Base-by-base conservation (phyloP, 2,113 vertebrate genomes). In the Percina caprodes region DNA sequence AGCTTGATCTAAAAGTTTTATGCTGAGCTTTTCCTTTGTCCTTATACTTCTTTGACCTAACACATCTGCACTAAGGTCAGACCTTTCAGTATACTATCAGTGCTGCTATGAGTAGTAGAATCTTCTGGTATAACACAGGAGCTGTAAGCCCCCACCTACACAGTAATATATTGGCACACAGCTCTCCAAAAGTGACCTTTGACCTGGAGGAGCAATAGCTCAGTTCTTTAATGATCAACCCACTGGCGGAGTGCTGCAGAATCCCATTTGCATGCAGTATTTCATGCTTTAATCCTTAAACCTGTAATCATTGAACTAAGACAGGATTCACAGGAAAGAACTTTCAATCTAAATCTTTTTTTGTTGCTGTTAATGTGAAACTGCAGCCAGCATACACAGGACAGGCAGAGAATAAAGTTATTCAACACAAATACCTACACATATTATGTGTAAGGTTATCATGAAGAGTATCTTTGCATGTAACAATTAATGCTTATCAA, bases 141-240 rank as follows among this genome's bases (percentile, higher is more conserved):
- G 45, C 60, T 74, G 62, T 51, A 52, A 59, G 18, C 10, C 13
- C 54, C 7, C 56, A 69, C n/a, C 8, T 4, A 35, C 54, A 30
- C 12, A 5, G 93, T 95, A 95, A 96, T 92, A 93, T 93, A 96
- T 94, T 94, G 92, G 87, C 87, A 82, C 90, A 91, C 90, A 91
- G 85, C 93, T 95, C 91, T 95, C 91, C 80, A 84, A 69, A 70
- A 21, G 66, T 94, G 95, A 97, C 96, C 96, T 96, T 94, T 94
- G 95, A 93, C 93, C 94, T 86, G 62, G 90, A 93, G 89, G 87
- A 94, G 94, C 87, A 93, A 94, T 95, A 96, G 96, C 93, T 97
- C 95, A 96, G 84, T 80, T 60, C 52, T 94, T 95, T 95, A 96
- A 97, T 96, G 94, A 95, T 95, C 95, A 96, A 94, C 94, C 93